Evolutionary conservation across 2,888 invertebrate species (phyloP).

Genomic region (Synanthedon formicaeformis): DNA sequence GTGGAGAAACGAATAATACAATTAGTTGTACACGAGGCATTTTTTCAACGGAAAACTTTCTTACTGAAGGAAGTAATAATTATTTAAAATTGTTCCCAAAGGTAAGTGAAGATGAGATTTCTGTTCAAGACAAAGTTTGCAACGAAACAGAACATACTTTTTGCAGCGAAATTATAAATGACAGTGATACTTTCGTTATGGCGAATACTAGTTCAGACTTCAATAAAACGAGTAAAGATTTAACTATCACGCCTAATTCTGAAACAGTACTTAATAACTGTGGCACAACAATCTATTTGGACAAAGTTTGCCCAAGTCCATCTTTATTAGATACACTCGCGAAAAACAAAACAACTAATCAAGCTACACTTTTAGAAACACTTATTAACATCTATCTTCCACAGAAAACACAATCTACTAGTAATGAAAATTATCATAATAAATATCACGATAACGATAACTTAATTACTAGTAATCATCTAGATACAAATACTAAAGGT

Average conservation of each 20-base stretch:
- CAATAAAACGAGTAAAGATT: constrained; percentile 14
- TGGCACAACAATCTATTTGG: neutral
- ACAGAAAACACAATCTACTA: constrained; percentile 16
- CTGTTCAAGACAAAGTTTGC: neutral
- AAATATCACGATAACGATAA: constrained; percentile 10
- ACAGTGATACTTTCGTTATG: constrained; percentile 16
- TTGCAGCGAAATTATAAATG: neutral
- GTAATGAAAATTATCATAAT: constrained; percentile 11
- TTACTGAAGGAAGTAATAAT: neutral
- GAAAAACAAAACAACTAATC: constrained; percentile 4
- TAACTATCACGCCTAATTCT: constrained; percentile 16
- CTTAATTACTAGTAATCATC: constrained; percentile 12
- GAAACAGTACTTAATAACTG: constrained; percentile 4
- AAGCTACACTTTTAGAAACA: constrained; percentile 17
- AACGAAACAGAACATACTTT: neutral
- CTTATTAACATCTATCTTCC: constrained; percentile 27
- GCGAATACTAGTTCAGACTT: constrained; percentile 26
- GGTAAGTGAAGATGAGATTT: neutral
- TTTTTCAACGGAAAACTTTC: neutral
- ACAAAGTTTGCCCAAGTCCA: neutral
- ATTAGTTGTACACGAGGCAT: neutral
- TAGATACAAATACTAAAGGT: constrained; percentile 1
- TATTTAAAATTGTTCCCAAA: neutral
- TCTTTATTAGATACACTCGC: neutral
- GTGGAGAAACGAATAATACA: neutral